Evolutionary conservation across 1,140 invertebrate genomes (phyloP).

Genomic region (Rhagoletis zephyria): DNA sequence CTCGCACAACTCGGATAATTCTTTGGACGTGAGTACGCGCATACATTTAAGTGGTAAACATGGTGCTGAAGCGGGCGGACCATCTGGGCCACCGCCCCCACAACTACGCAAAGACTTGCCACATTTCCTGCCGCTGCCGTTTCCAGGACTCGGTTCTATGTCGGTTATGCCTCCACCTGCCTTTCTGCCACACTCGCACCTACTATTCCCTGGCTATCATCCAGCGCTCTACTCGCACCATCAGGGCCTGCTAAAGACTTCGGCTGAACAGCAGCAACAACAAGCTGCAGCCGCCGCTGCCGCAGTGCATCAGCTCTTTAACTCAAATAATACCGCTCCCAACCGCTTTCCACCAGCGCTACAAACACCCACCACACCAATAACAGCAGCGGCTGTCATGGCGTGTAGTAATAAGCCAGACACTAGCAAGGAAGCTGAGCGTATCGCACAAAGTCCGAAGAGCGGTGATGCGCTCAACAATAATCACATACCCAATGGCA

Average conservation of each 20-base stretch:
- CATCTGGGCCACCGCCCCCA: constrained; percentile 70
- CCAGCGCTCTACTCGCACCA: constrained; percentile 77
- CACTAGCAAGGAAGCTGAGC: background rate
- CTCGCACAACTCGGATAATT: constrained; percentile 84
- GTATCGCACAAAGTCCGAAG: background rate
- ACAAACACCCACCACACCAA: constrained; percentile 58
- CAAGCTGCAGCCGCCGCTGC: constrained; percentile 67
- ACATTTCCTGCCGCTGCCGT: constrained; percentile 75
- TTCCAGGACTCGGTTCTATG: constrained; percentile 77
- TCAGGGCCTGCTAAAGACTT: constrained; percentile 77
- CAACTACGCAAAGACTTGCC: constrained; percentile 75
- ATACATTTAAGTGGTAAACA: constrained; percentile 63
- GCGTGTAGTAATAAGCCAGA: background rate
- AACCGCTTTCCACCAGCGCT: constrained; percentile 60
- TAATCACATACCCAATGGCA: constrained; percentile 68
- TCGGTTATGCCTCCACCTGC: constrained; percentile 80
- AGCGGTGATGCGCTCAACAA: constrained; percentile 61
- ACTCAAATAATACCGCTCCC: constrained; percentile 63
- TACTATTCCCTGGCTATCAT: constrained; percentile 80
- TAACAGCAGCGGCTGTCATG: constrained; percentile 54
- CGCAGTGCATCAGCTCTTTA: constrained; percentile 69
- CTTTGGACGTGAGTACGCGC: constrained; percentile 77
- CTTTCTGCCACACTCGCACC: constrained; percentile 77
- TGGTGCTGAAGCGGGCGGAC: constrained; percentile 57
- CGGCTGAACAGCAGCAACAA: constrained; percentile 66